phyloP scores from a whole-genome alignment of 2,888 invertebrate species.

The Gari tellinella region DNA sequence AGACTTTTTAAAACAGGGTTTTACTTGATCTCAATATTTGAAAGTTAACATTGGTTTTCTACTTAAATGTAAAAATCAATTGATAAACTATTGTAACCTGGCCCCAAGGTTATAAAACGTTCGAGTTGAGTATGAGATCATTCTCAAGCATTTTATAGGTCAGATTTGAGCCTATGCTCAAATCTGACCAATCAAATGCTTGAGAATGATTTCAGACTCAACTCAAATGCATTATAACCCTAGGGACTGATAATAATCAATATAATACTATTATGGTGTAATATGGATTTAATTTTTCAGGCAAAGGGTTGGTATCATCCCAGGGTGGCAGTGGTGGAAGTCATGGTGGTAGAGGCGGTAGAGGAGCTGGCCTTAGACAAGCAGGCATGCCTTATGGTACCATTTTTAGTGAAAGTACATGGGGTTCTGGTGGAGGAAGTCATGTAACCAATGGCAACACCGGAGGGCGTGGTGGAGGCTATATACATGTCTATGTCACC shows the following conservation, averaged over 20 bases:
- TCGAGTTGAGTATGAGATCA: too few species aligned
- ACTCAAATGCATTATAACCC: too few species aligned
- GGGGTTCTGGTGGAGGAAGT: conserved; percentile 74
- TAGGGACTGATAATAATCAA: too few species aligned
- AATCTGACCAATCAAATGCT: too few species aligned
- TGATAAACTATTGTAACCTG: neutral
- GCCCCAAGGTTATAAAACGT: too few species aligned
- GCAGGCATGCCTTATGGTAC: conserved; percentile 63
- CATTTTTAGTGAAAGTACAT: conserved; percentile 60
- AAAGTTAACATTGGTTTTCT: too few species aligned
- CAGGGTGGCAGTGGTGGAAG: conserved; percentile 68
- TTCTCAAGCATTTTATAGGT: too few species aligned
- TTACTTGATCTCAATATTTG: too few species aligned
- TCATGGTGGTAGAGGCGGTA: conserved; percentile 70
- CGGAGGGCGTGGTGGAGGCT: conserved; percentile 73
- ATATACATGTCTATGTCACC: conserved; percentile 41
- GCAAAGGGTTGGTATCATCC: conserved; percentile 33
- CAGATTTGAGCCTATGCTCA: too few species aligned
- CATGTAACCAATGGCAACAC: conserved; percentile 19
- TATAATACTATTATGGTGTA: too few species aligned
- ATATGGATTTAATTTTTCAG: conserved; percentile 16
- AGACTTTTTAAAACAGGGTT: too few species aligned
- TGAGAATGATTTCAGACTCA: too few species aligned
- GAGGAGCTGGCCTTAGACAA: conserved; percentile 37
- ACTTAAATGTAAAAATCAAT: neutral